Base-by-base conservation (phyloP, 2,888 invertebrate genomes). In the Taenaris catops region DNA sequence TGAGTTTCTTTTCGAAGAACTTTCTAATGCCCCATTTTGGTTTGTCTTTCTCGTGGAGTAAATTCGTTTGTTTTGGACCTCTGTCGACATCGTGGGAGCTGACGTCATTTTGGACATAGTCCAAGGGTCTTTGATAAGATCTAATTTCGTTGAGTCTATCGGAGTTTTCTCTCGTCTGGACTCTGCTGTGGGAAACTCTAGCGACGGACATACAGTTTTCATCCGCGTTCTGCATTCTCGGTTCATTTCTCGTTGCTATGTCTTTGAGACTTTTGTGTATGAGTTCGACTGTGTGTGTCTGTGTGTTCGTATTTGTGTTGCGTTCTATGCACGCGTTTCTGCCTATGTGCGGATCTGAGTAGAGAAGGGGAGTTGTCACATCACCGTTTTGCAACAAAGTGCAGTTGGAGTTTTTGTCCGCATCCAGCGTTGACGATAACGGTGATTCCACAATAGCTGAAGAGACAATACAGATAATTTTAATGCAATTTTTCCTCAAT, bases 271-370 rank as follows among this genome's bases (percentile, higher is more conserved):
- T 91, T 50, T 91, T 91, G 47, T 92, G 91, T 40, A 91, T 88
- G 3, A 91, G 74, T 44, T 80, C 59, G 0, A 81, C 78, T 0
- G 83, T 89, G 68, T 54, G 87, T 68, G 33, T 88, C 67, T 48
- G 89, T 66, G 80, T 90, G 90, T 48, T 91, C 71, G 74, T 95
- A 46, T 70, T 70, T 4, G 81, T 81, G 59, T 83, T 84, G 0
- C 94, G 89, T 4, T 96, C 96, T 65, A 96, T 96, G 69, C 95
- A 96, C 4, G 93, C 91, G 84, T 96, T 96, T 12, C 94, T 88
- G 1, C 96, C 96, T 66, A 96, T 94, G 70, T 95, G 93, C 0
- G 95, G 94, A 58, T 93, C 95, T 0, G 80, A 63, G 61, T 72
- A 76, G 0, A 80, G 59, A 24, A 95, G 74, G 17, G 92, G 91